These are phyloP conservation scores for Drosophila willistoni DNA, from an alignment of 1,140 invertebrate genomes.

Conservation along the genomic window DNA sequence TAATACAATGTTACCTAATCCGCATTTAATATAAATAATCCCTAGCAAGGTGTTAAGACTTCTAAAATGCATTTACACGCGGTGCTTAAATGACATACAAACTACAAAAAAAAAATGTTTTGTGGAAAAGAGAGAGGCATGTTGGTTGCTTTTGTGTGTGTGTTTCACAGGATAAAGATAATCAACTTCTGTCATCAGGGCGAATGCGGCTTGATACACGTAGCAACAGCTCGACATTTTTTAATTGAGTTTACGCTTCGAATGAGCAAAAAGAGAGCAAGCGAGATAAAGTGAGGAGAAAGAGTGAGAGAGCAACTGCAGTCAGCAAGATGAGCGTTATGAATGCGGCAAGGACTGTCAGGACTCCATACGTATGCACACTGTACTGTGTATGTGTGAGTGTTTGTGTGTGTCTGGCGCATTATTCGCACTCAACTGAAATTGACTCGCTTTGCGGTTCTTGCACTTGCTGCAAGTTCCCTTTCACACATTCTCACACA, in stretches of 20 bases:
- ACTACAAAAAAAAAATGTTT: slow-evolving; percentile 8
- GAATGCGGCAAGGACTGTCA: slow-evolving; percentile 36
- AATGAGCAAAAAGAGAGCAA: slow-evolving; percentile 33
- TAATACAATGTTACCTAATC: slow-evolving; percentile 21
- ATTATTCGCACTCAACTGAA: slow-evolving; percentile 69
- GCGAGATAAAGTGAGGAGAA: not conserved
- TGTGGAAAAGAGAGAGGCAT: slow-evolving; percentile 16
- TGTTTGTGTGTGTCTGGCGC: slow-evolving; percentile 12
- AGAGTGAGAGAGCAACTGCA: not conserved
- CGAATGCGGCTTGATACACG: slow-evolving; percentile 42
- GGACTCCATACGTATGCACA: not conserved
- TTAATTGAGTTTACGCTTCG: slow-evolving; percentile 80
- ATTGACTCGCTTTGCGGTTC: slow-evolving; percentile 75
- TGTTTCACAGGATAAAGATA: slow-evolving; percentile 60
- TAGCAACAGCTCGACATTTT: slow-evolving; percentile 71
- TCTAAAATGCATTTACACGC: slow-evolving; percentile 51
- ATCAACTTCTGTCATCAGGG: slow-evolving; percentile 64
- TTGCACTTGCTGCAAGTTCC: slow-evolving; percentile 37
- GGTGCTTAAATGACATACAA: slow-evolving; percentile 13
- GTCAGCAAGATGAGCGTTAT: slow-evolving; percentile 51
- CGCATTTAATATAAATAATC: slow-evolving; percentile 28
- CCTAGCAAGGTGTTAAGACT: slow-evolving; percentile 16
- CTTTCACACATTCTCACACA: slow-evolving; percentile 32
- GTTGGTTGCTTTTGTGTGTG: slow-evolving; percentile 17
- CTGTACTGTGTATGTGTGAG: not conserved